Evolutionary conservation across 2,888 invertebrate species (phyloP), one percentile per base, ranked within the genome.

Genomic region (Balanococcus diminutus): DNA sequence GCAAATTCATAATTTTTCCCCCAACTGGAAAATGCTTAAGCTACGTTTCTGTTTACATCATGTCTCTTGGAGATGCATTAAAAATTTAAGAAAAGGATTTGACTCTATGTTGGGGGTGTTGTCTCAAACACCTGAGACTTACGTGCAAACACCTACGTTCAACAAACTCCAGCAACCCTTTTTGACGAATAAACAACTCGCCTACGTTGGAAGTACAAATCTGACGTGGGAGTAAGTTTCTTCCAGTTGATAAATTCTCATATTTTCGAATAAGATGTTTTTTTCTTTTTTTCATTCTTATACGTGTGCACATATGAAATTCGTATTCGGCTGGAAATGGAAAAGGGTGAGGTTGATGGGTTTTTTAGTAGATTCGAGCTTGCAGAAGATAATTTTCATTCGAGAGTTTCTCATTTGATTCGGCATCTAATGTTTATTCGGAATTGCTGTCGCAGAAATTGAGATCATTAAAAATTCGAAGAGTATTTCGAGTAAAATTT

Each of bases 111-210:
- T 6, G 25, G 28, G 28, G 14, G 25, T 16, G 14, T 67, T 67
- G n/a, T 28, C 28, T 67, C 5, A 31, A 67, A 67, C 67, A 67
- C 67, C 67, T 67, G 67, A 67, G 28, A 67, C 28, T 67, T 67
- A 28, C 28, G 67, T 16, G 67, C 28, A 67, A 28, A 67, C 25
- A 25, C 25, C 25, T 25, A 46, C 56, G 56, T 56, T 22, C 9
- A 56, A 19, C 22, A 56, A 67, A 67, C 46, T 14, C 36, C 22
- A 67, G 28, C 67, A 28, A 5, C 14, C 28, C 6, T 67, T 67
- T 67, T 67, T 67, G 67, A 67, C 67, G 67, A 67, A 28, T 28
- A 67, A 67, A 67, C 28, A 67, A 56, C 28, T 67, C 28, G 67
- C 67, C 67, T 67, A 67, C 67, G 67, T 67, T 4, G 67, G 25